Base-by-base conservation (phyloP, 2,113 vertebrate genomes). In the Elephantulus edwardii region DNA sequence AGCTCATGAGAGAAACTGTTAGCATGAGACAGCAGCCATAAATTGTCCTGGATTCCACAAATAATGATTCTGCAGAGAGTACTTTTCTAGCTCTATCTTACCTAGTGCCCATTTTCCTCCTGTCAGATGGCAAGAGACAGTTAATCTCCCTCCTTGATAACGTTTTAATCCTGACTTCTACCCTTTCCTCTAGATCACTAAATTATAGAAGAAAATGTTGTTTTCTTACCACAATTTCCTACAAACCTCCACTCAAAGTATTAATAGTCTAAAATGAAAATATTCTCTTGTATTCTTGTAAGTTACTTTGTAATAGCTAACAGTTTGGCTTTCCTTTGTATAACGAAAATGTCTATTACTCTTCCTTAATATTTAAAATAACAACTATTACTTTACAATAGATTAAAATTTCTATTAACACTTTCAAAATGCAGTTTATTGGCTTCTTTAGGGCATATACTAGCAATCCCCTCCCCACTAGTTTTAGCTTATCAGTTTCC, bases 1-100 rank as follows among this genome's bases (percentile, higher is more conserved):
- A 92, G 22, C 56, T 62, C 28, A 48, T 81, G 50, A 93, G 72
- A 93, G 75, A 91, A 94, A 95, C 81, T 75, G 54, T 78, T 86
- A 72, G 8, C 56, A 33, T 0, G 12, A 66, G 81, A 79, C 70
- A 89, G 81, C 35, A 4, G 16, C n/a, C 19, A 60, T 94, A 91
- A 87, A 95, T 91, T 92, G 56, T 89, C 84, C 33, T 8, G 10
- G 44, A 90, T 9, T n/a, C 40, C 10, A 26, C 20, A 44, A 70
- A 68, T 0, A 30, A 74, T 75, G 54, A 75, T 28, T 91, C 77
- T 93, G 48, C 40, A 46, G 14, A 58, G 11, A 38, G 26, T 22
- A 84, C 54, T 38, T 70, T 48, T 74, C 19, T 48, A 48, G 30
- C 16, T 89, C 35, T 86, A 19, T 60, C 16, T 13, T 20, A 11